These are phyloP conservation scores for Pseudomyrmex concolor DNA, from an alignment of 1,140 invertebrate species.

Conservation along the genomic window DNA sequence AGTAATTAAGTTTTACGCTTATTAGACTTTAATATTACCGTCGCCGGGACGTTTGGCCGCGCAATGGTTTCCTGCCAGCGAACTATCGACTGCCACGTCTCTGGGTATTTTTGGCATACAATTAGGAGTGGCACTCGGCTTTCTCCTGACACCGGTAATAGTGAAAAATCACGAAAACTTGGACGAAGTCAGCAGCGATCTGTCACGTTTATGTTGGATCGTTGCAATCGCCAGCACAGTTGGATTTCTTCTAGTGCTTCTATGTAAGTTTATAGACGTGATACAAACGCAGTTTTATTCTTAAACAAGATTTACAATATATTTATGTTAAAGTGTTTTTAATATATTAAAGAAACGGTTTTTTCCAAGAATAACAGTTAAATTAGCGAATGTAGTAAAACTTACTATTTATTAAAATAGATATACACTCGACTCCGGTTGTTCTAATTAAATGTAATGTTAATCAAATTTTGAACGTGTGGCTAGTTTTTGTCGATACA, in stretches of 20 bases:
- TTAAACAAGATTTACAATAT: too few relatives aligned
- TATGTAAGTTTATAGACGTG: constrained; percentile 85
- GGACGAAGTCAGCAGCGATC: constrained; percentile 78
- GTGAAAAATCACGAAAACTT: constrained; percentile 82
- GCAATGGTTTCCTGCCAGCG: constrained; percentile 84
- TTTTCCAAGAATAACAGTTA: too few relatives aligned
- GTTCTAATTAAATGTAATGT: background rate
- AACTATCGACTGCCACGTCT: constrained; percentile 91
- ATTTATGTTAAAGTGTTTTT: background rate
- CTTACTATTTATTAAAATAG: too few relatives aligned
- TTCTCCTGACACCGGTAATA: constrained; percentile 82
- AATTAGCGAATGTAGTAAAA: background rate
- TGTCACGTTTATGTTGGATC: constrained; percentile 81
- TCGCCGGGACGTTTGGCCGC: constrained; percentile 91
- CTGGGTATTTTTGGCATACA: constrained; percentile 92
- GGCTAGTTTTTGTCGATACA: constrained; percentile 15
- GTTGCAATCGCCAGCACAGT: constrained; percentile 86
- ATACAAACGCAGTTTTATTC: too few relatives aligned
- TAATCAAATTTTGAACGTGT: constrained; percentile 24
- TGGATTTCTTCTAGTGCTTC: constrained; percentile 86
- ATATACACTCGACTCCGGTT: background rate
- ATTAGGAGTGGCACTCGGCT: constrained; percentile 84
- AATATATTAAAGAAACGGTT: background rate
- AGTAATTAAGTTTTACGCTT: background rate
- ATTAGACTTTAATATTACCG: constrained; percentile 87